Base-by-base conservation (phyloP, 64 coral and sea anemone species). In the Pocillopora damicornis region DNA sequence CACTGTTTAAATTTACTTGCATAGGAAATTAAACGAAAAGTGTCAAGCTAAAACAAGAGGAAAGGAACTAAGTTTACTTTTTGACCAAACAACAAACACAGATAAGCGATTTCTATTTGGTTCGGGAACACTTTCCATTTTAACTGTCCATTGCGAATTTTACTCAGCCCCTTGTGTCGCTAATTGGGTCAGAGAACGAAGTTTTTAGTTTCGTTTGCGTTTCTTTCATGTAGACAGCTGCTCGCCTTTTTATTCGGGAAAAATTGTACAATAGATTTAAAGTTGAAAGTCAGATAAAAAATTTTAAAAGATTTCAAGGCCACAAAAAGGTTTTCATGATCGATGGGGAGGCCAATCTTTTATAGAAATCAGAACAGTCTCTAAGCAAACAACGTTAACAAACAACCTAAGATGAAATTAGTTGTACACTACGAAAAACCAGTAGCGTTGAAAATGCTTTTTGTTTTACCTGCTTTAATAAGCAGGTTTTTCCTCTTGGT, bases 371-470 rank as follows among this genome's bases (percentile, higher is more conserved):
- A 85, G 64, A 30, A 22, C 81, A 72, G 65, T 72, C 64, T 1
- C 65, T 85, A 14, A 71, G 37, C 65, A 85, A 85, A 85, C 81
- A 85, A 63, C 0, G 18, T 79, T 60, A 22, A 60, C 58, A 79
- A 79, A 79, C 77, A 79, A 26, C 81, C 36, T n/a, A 85, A 85
- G n/a, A 51, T 68, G 37, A 85, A 85, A 85, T 85, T 85, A 73
- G 64, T 71, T 85, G 63, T 83, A 83, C 37, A 85, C 81, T 51
- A 85, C 36, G 60, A 61, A 73, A 85, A 73, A 45, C 58, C 81
- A 18, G 37, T 9, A 42, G 25, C 13, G 42, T 51, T 51, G 42
- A 51, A 73, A 68, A 85, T 15, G 26, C 18, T 18, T 71, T 83
- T 67, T 17, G n/a, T 67, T 35, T 36, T 67, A 17, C 38, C 35